Base-by-base conservation (phyloP, 2,113 vertebrate genomes). In the Hypanus sabinus region DNA sequence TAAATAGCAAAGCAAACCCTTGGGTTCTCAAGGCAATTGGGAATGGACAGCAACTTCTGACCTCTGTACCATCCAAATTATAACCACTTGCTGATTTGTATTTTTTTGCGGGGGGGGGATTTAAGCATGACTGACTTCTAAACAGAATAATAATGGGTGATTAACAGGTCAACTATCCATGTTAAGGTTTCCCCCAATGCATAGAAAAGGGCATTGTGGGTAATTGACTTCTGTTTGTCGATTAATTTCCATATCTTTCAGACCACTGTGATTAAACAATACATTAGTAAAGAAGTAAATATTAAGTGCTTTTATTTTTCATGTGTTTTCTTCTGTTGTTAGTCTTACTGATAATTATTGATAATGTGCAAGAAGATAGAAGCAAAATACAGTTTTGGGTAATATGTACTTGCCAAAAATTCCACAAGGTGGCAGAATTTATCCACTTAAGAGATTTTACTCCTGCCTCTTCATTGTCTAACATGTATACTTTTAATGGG, bases 391-490 rank as follows among this genome's bases (percentile, higher is more conserved):
- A 3, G 4, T 46, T 46, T 46, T 3, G 4, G 27, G 60, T 70
- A 68, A 5, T 24, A 12, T 70, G 90, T 16, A 93, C 20, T 93
- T 11, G 24, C 70, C 91, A 71, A 30, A 75, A 55, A 73, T 38
- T 36, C 91, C 91, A 93, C 91, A 93, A 73, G 91, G 55, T 93
- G 70, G 91, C 38, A 73, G 68, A 93, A 55, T 70, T 73, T 55
- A 36, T 75, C 91, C 38, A 70, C 88, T 73, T 55, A 73, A 20
- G 71, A 16, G 5, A 27, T 93, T 93, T 27, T 75, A 22, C 36
- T 71, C 14, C 30, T 22, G 55, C 55, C 30, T 38, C 88, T 92
- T 62, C 9, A 24, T 71, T 70, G 65, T 70, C 70, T 24, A 70
- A 73, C 33, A 73, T 22, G 71, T 73, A 73, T 24, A 22, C 22